Evolutionary conservation across 92 coral and sea anemone species (phyloP), one percentile per base, ranked within the genome.

Genomic region (Diadumene lineata): DNA sequence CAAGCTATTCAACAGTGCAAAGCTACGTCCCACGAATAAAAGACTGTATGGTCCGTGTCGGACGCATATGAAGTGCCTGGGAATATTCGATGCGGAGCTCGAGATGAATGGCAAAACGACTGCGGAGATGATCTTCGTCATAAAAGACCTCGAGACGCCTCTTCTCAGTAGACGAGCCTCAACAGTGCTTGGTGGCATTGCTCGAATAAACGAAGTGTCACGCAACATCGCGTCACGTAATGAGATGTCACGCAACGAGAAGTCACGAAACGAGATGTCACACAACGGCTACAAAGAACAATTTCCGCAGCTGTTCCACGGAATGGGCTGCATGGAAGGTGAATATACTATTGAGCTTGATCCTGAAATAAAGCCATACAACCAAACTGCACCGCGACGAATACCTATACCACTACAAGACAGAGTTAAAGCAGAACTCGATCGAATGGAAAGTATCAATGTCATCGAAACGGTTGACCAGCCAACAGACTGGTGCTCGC

Each of bases 401-500:
- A 79, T 87, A 53, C 85, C 88, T 23, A 68, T 84, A 22, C 92
- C 81, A 0, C 48, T 83, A 48, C 62, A 73, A 34, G 72, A 75
- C 34, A 69, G 63, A 74, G 85, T 87, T 27, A 85, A 87, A 57
- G 64, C 22, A 25, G 92, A 87, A 67, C 31, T 85, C 27, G 77
- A 70, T 50, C 80, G 84, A 51, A 84, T 85, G 87, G 93, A 77
- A 70, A 24, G 68, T 56, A 48, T 84, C 80, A 84, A 72, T 58
- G 89, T 80, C 76, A 88, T 84, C 68, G 83, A 79, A 75, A 64
- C 26, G 18, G 86, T 84, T 43, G 89, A 88, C 67, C 66, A 66
- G 50, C 92, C 92, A 15, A 84, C 84, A 50, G 55, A 79, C 27
- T 88, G 87, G 82, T 88, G 85, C 57, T 66, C 86, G 51, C 93